Evolutionary conservation across 2,888 invertebrate genomes (phyloP), one percentile per base, ranked within the genome.

Genomic region (Physocephala rufipes): DNA sequence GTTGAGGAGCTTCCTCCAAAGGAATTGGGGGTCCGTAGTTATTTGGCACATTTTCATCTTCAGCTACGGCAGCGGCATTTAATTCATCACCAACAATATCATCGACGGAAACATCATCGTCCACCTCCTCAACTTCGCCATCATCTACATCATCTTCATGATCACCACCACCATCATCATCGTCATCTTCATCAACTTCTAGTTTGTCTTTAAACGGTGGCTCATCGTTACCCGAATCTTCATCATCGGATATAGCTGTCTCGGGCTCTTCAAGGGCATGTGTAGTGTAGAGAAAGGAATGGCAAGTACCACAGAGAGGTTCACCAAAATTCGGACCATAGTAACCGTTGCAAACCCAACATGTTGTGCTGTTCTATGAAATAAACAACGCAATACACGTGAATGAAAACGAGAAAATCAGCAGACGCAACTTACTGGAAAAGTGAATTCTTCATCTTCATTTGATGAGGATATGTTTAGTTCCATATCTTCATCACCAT

Each of bases 141-240:
- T 72, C 75, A 9, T 75, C 76, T 9, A 75, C 77, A 58, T 75
- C 77, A 12, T 76, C 78, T 73, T 82, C 84, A 30, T 82, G 84
- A 13, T 80, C 82, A 4, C 78, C 78, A 62, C 83, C 85, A n/a
- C 81, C 84, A n/a, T 82, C 83, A 13, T 79, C 83, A 43, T 78
- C 76, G 26, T 75, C 77, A 47, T 77, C 78, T 59, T 76, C 76
- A 64, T 76, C 76, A 26, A 76, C 76, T 66, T 78, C 79, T 67
- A 81, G 82, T 72, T 83, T 85, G 53, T 85, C 85, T 71, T 85
- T 86, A 53, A 85, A 86, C 0, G 85, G 86, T 0, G 96, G 96
- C 82, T 97, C 97, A 83, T 97, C 97, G 83, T 96, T 97, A 0
- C 97, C 97, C 0, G 96, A 96, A 84, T 97, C 96, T 76, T 94